These are phyloP conservation scores for Huso huso DNA, from an alignment of 2,797 vertebrate genomes.

Conservation along the genomic window DNA sequence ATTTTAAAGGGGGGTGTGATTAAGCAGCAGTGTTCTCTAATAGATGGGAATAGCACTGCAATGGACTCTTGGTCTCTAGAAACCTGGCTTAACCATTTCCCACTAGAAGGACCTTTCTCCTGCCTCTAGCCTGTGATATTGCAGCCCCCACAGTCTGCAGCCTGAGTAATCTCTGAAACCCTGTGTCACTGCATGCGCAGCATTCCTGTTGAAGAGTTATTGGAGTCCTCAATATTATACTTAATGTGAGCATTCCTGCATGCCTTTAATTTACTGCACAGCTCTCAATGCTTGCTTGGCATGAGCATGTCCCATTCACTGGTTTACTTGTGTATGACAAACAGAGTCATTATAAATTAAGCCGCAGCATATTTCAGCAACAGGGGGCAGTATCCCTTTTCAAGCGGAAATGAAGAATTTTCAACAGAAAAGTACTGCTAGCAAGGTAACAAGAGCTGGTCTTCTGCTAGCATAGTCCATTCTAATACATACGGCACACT, in stretches of 20 bases:
- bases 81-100: no score
- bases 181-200: no score
- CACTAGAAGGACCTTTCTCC: no score
- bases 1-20: no score
- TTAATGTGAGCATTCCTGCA: constrained; percentile 14
- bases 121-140: no score
- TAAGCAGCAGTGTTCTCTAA: no score
- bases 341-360: background rate
- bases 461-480: no score
- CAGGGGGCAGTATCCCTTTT: constrained; percentile 16
- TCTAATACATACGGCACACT: no score
- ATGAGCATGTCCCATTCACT: constrained; percentile 10
- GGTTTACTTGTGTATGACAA: background rate
- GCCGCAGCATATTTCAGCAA: constrained; percentile 4
- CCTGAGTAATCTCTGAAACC: no score
- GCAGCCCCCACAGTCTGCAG: no score
- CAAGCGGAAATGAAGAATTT: constrained; percentile 2
- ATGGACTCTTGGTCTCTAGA: no score
- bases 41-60: no score
- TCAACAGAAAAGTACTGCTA: background rate
- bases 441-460: background rate
- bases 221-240: constrained; percentile 23
- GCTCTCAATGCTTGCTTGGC: constrained; percentile 11
- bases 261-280: constrained; percentile 11
- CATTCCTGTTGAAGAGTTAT: constrained; percentile 20